Base-by-base conservation (phyloP, 2,888 invertebrate species). In the Sericinus montela region DNA sequence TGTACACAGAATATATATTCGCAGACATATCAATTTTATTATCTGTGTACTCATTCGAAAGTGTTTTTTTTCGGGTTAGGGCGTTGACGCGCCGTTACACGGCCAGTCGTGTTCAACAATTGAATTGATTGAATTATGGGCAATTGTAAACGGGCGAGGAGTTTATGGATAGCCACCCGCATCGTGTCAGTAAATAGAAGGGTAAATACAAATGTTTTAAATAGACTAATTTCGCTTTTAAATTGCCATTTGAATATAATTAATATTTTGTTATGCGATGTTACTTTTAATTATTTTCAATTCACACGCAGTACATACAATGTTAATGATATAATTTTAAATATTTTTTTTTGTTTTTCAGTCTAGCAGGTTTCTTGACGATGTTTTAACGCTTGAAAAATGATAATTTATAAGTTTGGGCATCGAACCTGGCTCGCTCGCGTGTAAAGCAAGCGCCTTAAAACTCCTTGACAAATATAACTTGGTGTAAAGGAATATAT, bases 101-200 rank as follows among this genome's bases (percentile, higher is more conserved):
- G 75, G 78, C 72, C 76, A 72, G 78, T 69, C 72, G 69, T 80
- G 79, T 83, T 74, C 60, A 74, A 86, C 86, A 87, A 85, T 84
- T 83, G 82, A 77, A 75, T 73, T 86, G 83, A 86, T 87, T 86
- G 85, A 86, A 88, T 87, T 84, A 85, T 67, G 68, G 72, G 75
- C 80, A 82, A 85, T 85, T 82, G 70, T 67, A 67, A 62, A 60
- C 63, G 67, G 62, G 53, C 69, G 69, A 68, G 72, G 69, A 35
- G 30, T 45, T 85, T 79, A 85, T 83, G 77, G 81, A 81, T 83
- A 67, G 64, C 80, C 79, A 75, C 87, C 87, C 86, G 86, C 78
- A 87, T 87, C 73, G 71, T 1, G 46, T 69, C 56, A 53, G 72
- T 80, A 82, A 75, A 82, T 78, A 75, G 65, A 62, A 70, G 72